Percentiles rank a stretch among this genome's conserved stretches.
phyloP scores from a whole-genome alignment of 2,113 vertebrate genomes.

The Toxotes chatareus region DNA sequence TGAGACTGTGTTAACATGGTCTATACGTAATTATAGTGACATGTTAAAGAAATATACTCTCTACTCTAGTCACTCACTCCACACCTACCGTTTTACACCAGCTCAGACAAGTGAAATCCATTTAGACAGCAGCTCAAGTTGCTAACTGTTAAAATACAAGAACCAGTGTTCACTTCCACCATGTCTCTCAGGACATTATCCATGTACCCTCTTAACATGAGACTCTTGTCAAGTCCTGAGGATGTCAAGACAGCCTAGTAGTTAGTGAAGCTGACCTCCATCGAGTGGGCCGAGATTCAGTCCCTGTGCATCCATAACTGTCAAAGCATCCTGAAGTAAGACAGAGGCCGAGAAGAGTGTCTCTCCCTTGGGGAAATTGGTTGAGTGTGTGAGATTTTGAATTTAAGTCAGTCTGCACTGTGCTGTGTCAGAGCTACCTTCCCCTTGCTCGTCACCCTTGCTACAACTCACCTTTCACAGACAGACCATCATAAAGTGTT shows the following conservation, averaged over 20 bases:
- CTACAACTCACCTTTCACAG: slow-evolving; percentile 17
- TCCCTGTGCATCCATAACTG: slow-evolving; percentile 63
- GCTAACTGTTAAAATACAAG: slow-evolving; percentile 42
- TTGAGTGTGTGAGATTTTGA: slow-evolving; percentile 45
- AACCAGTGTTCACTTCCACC: slow-evolving; percentile 30
- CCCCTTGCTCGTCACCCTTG: not conserved
- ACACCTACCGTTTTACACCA: not conserved
- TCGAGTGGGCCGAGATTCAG: slow-evolving; percentile 23
- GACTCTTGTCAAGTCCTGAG: slow-evolving; percentile 48
- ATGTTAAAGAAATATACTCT: not conserved
- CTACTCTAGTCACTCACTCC: not conserved
- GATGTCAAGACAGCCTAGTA: slow-evolving; percentile 43
- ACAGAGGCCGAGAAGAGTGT: slow-evolving; percentile 39
- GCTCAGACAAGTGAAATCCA: slow-evolving; percentile 23
- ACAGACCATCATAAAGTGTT: not conserved
- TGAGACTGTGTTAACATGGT: not conserved
- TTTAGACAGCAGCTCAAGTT: slow-evolving; percentile 43
- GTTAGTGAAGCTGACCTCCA: slow-evolving; percentile 56
- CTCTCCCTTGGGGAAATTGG: slow-evolving; percentile 20
- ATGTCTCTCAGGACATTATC: slow-evolving; percentile 44
- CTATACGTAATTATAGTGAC: not conserved
- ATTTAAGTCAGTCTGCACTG: slow-evolving; percentile 31
- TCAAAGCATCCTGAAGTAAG: slow-evolving; percentile 55
- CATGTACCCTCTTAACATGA: slow-evolving; percentile 24
- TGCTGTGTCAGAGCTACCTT: slow-evolving; percentile 28